Evolutionary conservation across 2,113 vertebrate genomes (phyloP).

Genomic region (Rhea pennata): DNA sequence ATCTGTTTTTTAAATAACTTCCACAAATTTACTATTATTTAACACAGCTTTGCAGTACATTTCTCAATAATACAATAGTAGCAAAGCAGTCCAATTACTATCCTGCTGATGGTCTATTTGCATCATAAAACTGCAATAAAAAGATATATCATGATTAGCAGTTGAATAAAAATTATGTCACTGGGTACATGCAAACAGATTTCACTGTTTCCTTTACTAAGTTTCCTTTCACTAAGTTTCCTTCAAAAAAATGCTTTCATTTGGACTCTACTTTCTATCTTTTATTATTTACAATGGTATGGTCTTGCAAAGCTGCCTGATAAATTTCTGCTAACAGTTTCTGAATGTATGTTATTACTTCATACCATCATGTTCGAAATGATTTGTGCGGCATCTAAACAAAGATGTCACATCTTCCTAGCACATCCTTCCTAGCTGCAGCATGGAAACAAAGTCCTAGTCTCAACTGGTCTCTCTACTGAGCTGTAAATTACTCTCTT

Average conservation of each 20-base stretch:
- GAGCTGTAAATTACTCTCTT: neutral
- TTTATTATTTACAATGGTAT: neutral
- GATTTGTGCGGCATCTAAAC: neutral
- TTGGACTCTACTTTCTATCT: neutral
- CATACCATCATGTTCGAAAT: neutral
- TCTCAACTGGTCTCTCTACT: neutral
- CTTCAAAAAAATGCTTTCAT: neutral
- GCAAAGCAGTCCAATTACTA: neutral
- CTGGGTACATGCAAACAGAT: neutral
- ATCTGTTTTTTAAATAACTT: neutral
- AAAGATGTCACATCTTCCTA: neutral
- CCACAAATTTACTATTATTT: neutral
- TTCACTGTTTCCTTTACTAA: neutral
- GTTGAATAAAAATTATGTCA: neutral
- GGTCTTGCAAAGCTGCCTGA: neutral
- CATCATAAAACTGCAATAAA: neutral
- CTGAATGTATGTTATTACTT: neutral
- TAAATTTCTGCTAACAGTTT: neutral
- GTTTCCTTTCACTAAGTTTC: neutral
- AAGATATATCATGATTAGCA: neutral
- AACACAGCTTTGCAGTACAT: neutral
- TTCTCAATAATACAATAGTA: neutral
- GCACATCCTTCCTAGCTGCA: too few species aligned
- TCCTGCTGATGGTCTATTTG: neutral
- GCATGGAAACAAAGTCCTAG: neutral